Evolutionary conservation across 2,113 vertebrate genomes (phyloP).

Genomic region (Serilophus lunatus): DNA sequence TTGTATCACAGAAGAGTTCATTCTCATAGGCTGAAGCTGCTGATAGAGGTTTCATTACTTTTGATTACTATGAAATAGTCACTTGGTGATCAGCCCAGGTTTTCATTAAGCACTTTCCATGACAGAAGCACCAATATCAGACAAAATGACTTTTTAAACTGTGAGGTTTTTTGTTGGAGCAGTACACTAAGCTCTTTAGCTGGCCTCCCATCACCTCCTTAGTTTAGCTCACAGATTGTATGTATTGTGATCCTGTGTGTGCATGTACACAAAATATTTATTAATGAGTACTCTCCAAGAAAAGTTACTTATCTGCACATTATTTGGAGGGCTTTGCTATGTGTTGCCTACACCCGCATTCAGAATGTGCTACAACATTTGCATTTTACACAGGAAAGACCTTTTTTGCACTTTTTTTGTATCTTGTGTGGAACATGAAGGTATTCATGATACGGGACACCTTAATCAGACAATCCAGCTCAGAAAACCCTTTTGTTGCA

Average conservation of each 20-base stretch:
- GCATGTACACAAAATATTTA: rapidly evolving
- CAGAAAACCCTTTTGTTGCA: not conserved
- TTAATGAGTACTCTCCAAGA: not conserved
- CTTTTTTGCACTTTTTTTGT: not conserved
- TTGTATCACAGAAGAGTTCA: not conserved
- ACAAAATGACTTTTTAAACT: not conserved
- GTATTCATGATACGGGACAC: not conserved
- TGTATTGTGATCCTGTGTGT: not conserved
- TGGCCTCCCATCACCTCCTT: not conserved
- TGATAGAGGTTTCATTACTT: not conserved
- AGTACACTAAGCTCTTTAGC: not conserved
- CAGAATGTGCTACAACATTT: not conserved
- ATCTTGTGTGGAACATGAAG: not conserved
- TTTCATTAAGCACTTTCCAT: not conserved
- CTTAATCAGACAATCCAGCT: not conserved
- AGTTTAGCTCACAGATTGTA: not conserved
- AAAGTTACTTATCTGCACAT: not conserved
- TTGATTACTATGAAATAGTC: not conserved
- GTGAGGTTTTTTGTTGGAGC: rapidly evolving
- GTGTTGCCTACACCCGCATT: not conserved
- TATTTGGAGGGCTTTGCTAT: not conserved
- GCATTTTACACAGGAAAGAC: not conserved
- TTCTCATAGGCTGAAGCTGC: not conserved
- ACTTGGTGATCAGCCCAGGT: not conserved
- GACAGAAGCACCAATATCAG: not conserved